phyloP scores from a whole-genome alignment of 2,113 vertebrate species.

The Vidua chalybeata region DNA sequence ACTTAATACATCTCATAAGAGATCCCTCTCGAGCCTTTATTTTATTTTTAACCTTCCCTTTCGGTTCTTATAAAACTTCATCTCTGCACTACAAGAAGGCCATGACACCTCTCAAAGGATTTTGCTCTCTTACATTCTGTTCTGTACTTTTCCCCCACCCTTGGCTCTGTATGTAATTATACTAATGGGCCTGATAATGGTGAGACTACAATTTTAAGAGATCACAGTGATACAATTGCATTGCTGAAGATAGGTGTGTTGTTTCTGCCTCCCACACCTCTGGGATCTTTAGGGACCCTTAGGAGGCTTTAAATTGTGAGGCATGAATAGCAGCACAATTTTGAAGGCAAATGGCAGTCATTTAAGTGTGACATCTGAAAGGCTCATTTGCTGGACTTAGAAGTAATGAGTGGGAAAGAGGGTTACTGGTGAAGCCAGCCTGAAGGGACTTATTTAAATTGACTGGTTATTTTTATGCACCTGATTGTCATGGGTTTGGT shows the following conservation, averaged over 20 bases:
- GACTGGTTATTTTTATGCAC: background rate
- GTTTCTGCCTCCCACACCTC: conserved; percentile 11
- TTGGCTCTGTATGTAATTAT: background rate
- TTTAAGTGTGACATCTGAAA: conserved; percentile 5
- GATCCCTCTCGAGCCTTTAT: background rate
- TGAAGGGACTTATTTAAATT: background rate
- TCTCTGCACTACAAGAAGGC: background rate
- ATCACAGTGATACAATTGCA: background rate
- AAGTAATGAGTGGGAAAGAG: background rate
- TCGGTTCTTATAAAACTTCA: background rate
- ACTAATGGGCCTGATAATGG: background rate
- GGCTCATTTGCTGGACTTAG: background rate
- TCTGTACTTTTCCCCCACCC: background rate
- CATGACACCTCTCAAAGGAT: background rate
- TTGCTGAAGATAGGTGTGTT: background rate
- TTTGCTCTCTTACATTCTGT: background rate
- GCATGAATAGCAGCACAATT: background rate
- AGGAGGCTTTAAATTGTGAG: conserved; percentile 1
- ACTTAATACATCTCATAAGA: background rate
- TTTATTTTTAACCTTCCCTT: background rate
- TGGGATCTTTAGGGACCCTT: conserved; percentile 8
- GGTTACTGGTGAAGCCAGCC: background rate
- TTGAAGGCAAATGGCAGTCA: conserved; percentile 16
- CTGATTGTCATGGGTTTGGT: background rate
- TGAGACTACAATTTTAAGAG: background rate